phyloP scores from a whole-genome alignment of 2,797 vertebrate genomes.

The Siniperca obscura region DNA sequence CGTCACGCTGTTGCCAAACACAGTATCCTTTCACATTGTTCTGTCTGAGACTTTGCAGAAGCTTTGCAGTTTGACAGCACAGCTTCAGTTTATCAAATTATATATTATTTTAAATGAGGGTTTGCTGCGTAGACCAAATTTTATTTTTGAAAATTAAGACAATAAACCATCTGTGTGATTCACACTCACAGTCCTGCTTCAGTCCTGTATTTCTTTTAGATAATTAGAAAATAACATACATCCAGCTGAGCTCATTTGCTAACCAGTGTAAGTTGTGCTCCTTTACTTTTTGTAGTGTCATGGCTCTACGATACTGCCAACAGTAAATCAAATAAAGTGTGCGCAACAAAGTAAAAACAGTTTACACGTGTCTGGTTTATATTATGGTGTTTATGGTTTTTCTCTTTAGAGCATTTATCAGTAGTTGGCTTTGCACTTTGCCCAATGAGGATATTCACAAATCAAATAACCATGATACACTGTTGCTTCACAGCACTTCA shows the following conservation, averaged over 20 bases:
- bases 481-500: neutral
- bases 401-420: constrained; percentile 11
- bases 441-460: neutral
- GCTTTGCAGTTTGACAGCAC: neutral
- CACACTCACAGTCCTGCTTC: neutral
- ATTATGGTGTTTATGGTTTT: neutral
- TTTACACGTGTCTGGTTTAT: neutral
- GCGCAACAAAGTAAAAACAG: neutral
- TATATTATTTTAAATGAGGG: fast-evolving
- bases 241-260: neutral
- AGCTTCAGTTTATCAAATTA: neutral
- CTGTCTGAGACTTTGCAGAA: neutral
- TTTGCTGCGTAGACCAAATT: neutral
- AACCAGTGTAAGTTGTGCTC: neutral
- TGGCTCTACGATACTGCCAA: neutral
- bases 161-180: neutral
- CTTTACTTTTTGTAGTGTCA: neutral
- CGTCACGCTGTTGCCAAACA: neutral
- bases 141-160: neutral
- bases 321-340: neutral
- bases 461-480: neutral
- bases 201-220: neutral
- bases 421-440: constrained; percentile 23
- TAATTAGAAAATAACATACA: neutral
- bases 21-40: neutral